Conservation (phyloP, 2,113 vertebrate genomes). For the Emberiza fucata region DNA sequence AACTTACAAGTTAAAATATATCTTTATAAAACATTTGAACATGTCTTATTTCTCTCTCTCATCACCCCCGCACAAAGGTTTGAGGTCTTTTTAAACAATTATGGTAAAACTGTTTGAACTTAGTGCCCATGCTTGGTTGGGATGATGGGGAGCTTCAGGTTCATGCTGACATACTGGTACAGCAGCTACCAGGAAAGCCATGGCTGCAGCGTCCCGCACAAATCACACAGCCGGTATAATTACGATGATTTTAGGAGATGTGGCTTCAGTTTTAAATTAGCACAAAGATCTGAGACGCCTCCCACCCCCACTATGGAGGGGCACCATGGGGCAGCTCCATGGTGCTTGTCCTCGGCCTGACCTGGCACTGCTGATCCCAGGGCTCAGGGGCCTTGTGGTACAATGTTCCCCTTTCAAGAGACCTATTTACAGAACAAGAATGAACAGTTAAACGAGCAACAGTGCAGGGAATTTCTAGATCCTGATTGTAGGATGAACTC, state of each 20-base stretch:
- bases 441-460: background rate
- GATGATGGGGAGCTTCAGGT: background rate
- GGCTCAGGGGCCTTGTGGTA: fast-evolving
- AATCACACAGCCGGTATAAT: background rate
- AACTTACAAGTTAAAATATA: slow-evolving; percentile 38
- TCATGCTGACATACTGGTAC: background rate
- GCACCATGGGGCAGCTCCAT: background rate
- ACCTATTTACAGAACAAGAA: background rate
- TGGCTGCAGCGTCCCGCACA: background rate
- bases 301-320: background rate
- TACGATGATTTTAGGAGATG: background rate
- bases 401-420: background rate
- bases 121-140: background rate
- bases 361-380: background rate
- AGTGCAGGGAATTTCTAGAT: background rate
- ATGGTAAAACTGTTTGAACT: background rate
- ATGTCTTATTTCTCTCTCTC: background rate
- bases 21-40: slow-evolving; percentile 35
- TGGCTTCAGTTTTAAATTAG: background rate
- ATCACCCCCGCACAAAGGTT: background rate
- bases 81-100: background rate
- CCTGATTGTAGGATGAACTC: background rate
- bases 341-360: background rate
- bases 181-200: background rate
- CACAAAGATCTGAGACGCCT: background rate